These are phyloP conservation scores for Oedothorax gibbosus DNA, from an alignment of 1,140 invertebrate genomes.

Conservation along the genomic window DNA sequence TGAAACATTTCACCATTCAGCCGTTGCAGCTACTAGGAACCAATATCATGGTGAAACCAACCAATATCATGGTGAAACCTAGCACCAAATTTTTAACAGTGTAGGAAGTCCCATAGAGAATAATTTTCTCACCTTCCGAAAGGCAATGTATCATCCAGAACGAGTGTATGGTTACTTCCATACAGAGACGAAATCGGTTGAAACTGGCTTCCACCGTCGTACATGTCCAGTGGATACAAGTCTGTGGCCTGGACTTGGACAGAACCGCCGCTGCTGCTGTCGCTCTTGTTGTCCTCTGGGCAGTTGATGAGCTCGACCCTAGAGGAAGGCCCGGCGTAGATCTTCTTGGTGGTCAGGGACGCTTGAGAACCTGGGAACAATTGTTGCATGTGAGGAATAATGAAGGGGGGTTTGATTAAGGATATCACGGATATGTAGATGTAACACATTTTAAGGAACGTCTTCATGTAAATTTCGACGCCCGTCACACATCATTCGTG, in stretches of 20 bases:
- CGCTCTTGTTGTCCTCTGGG: conserved; percentile 55
- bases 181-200: conserved; percentile 52
- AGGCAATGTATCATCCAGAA: conserved; percentile 53
- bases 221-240: conserved; percentile 64
- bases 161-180: conserved; percentile 53
- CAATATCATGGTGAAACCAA: too few species aligned
- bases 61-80: too few species aligned
- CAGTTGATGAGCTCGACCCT: conserved; percentile 43
- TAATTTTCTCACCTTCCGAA: conserved; percentile 36
- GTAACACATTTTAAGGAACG: too few species aligned
- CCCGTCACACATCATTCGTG: too few species aligned
- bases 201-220: conserved; percentile 62
- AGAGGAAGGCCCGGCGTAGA: conserved; percentile 30
- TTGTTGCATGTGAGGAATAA: too few species aligned
- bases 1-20: too few species aligned
- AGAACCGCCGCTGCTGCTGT: conserved; percentile 57
- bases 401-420: too few species aligned
- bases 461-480: too few species aligned
- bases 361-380: conserved; percentile 55
- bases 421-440: too few species aligned
- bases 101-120: not conserved
- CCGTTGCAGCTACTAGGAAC: too few species aligned
- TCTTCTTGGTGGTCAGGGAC: conserved; percentile 49
- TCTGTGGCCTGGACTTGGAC: conserved; percentile 64
- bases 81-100: too few species aligned